Base-by-base conservation (phyloP, 1,140 invertebrate species). In the Cotesia typhae region DNA sequence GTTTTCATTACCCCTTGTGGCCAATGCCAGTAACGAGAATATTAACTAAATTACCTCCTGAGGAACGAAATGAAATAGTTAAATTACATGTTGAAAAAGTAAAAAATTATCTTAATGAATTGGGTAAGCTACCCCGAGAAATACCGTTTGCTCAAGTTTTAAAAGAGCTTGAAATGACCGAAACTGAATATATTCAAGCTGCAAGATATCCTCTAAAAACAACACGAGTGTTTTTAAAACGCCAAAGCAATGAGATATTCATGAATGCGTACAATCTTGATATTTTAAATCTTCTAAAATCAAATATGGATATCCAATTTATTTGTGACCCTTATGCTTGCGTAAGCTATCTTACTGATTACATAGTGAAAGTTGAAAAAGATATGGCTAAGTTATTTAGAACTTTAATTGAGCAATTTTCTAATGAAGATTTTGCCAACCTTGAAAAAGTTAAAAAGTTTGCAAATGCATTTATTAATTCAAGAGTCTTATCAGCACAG, bases 381-480 rank as follows among this genome's bases (percentile, higher is more conserved):
- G 60, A 63, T 6, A 63, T 63, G 17, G 9, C 20, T 9, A 63
- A 63, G 36, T 28, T 7, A 28, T 35, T 63, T 63, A 17, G 60
- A 12, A 7, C 5, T 14, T 63, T 63, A 6, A 63, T 63, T 36
- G n/a, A 63, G 36, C n/a, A 63, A 37, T 63, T 63, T 37, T 17
- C n/a, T 28, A 17, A 63, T 1, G 17, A 63, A 4, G 60, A 63
- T 36, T 63, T 63, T 1, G 4, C 60, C 4, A 63, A 63, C 2
- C 17, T 28, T 63, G 60, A 63, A 63, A 63, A 63, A 63, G 60
- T 63, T 1, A 63, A 63, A 35, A 4, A 28, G 10, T 36, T 63
- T 63, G 38, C 60, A 6, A 63, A 63, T 63, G 20, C 60, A 63
- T 63, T 63, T 37, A 35, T 63, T 4, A 63, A 63, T 63, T 28